phyloP scores from a whole-genome alignment of 2,113 vertebrate species.

The Scomber colias region DNA sequence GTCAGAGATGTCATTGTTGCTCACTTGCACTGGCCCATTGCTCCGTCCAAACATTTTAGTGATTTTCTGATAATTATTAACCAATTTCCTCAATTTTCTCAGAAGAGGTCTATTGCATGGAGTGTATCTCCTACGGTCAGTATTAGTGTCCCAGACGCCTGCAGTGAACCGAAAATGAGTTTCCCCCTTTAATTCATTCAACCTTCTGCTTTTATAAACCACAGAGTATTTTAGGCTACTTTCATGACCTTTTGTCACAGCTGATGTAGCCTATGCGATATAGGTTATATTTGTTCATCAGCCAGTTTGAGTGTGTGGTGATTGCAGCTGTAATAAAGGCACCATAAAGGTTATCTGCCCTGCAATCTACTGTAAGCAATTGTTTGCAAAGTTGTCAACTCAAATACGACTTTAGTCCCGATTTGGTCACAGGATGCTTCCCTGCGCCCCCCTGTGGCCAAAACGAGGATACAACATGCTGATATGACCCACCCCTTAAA shows the following conservation, averaged over 20 bases:
- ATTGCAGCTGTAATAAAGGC: background rate
- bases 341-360: background rate
- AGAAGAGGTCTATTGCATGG: background rate
- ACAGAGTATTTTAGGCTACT: background rate
- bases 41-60: background rate
- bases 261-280: background rate
- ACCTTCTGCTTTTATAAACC: no score
- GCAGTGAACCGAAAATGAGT: background rate
- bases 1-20: no score
- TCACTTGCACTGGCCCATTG: no score
- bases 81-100: background rate
- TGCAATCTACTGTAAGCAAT: slow-evolving; percentile 6
- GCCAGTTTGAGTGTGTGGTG: background rate
- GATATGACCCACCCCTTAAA: no score
- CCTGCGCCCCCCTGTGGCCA: slow-evolving; percentile 56
- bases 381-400: slow-evolving; percentile 15
- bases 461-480: background rate
- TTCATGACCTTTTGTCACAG: background rate
- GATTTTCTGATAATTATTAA: background rate
- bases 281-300: no score
- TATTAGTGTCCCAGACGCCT: background rate
- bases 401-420: slow-evolving; percentile 1
- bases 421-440: background rate
- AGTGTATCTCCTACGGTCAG: background rate
- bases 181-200: background rate